phyloP scores from a whole-genome alignment of 2,888 invertebrate species.

The Synanthedon myopaeformis region DNA sequence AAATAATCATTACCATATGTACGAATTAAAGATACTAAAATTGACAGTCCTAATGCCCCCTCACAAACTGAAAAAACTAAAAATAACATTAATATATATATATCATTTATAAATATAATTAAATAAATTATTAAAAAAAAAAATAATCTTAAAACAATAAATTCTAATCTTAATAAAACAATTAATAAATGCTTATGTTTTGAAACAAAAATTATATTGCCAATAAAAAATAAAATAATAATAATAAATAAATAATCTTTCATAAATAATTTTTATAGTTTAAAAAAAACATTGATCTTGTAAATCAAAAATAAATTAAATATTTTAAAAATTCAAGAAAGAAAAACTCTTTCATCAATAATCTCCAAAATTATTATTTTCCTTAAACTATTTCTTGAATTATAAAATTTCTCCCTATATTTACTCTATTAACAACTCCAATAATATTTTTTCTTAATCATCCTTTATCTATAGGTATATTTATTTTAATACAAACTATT shows the following conservation, averaged over 20 bases:
- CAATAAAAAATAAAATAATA: slow-evolving; percentile 60
- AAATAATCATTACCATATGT: slow-evolving; percentile 75
- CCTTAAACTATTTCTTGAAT: slow-evolving; percentile 73
- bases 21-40: slow-evolving; percentile 73
- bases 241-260: slow-evolving; percentile 45
- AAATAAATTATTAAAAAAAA: slow-evolving; percentile 59
- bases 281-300: slow-evolving; percentile 77
- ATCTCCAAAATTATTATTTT: slow-evolving; percentile 80
- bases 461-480: slow-evolving; percentile 66
- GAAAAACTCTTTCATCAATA: slow-evolving; percentile 69
- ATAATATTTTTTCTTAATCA: slow-evolving; percentile 45
- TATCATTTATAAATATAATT: slow-evolving; percentile 50
- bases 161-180: slow-evolving; percentile 71
- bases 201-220: slow-evolving; percentile 63
- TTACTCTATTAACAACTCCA: slow-evolving; percentile 38
- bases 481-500: slow-evolving; percentile 65
- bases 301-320: slow-evolving; percentile 72
- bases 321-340: slow-evolving; percentile 74
- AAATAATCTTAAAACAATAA: slow-evolving; percentile 71
- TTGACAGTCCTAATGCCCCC: slow-evolving; percentile 71
- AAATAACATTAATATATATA: slow-evolving; percentile 72
- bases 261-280: slow-evolving; percentile 73
- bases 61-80: slow-evolving; percentile 75
- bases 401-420: slow-evolving; percentile 39
- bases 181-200: slow-evolving; percentile 72